A percentile compares a stretch with the other conserved stretches of the same genome.
Evolutionary conservation across 2,888 invertebrate genomes (phyloP).

Genomic region (Cephus nigrinus): DNA sequence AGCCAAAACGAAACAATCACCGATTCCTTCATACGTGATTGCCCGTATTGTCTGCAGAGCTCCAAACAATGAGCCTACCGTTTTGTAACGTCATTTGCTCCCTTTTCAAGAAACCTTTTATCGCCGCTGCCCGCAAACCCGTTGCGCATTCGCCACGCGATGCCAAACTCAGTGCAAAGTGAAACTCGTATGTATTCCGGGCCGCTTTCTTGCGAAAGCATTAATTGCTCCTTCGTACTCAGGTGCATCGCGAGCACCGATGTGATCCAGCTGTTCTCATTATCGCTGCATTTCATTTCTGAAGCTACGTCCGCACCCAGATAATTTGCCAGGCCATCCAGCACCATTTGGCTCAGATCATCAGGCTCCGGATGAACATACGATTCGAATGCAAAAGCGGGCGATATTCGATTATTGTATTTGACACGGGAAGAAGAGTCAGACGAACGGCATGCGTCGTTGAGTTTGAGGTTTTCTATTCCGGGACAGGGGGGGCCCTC

Average conservation of each 20-base stretch:
- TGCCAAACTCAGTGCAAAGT: neutral
- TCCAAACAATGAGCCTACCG: constrained; percentile 30
- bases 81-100: constrained; percentile 25
- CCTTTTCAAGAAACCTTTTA: constrained; percentile 1
- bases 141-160: neutral
- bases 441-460: too few relatives aligned
- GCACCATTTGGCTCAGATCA: neutral
- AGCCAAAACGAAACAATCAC: constrained; percentile 53
- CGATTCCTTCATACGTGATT: constrained; percentile 63
- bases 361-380: neutral
- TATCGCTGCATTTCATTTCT: neutral
- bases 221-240: neutral
- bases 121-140: neutral
- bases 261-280: neutral
- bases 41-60: constrained; percentile 54
- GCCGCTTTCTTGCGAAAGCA: neutral
- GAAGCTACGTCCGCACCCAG: neutral
- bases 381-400: too few relatives aligned
- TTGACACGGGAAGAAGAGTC: neutral
- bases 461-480: neutral
- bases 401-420: neutral
- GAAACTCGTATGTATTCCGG: neutral
- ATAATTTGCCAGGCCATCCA: neutral
- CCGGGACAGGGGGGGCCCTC: too few relatives aligned
- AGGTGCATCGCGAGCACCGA: neutral